Conservation (phyloP, 2,888 invertebrate species). For the Andrena fulva region DNA sequence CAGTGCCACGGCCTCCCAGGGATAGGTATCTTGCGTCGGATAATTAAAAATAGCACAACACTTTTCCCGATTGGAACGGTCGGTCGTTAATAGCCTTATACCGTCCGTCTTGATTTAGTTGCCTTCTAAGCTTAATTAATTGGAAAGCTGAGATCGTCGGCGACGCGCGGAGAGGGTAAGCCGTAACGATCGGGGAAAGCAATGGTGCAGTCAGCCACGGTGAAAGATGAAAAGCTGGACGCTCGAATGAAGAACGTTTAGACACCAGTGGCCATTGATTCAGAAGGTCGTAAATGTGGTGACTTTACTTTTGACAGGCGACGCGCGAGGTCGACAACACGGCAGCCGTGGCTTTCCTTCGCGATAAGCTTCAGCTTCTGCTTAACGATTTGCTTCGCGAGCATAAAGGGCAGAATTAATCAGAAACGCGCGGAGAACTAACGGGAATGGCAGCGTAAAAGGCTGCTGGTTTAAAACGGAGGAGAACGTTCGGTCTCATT, state of each 20-base stretch:
- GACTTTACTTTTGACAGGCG: no score
- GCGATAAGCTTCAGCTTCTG: not conserved
- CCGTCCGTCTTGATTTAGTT: not conserved
- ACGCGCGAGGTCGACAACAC: not conserved
- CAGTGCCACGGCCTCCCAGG: not conserved
- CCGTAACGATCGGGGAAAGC: not conserved
- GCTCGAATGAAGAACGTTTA: no score
- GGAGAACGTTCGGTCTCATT: not conserved
- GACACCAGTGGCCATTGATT: not conserved
- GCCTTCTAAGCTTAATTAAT: not conserved
- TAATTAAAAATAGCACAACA: conserved; percentile 48
- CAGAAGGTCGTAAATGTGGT: not conserved
- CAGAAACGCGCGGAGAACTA: not conserved
- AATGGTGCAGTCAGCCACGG: not conserved
- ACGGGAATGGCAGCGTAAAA: not conserved
- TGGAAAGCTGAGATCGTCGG: not conserved
- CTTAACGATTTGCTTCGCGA: not conserved
- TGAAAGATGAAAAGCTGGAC: not conserved
- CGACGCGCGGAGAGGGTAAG: not conserved
- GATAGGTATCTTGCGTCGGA: conserved; percentile 1
- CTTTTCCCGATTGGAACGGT: conserved; percentile 4
- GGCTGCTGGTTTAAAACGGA: not conserved
- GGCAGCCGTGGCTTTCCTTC: not conserved
- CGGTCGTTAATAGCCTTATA: conserved; percentile 8
- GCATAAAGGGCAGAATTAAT: not conserved